Conservation (phyloP, 1,140 invertebrate species). For the Trinorchestia longiramus region DNA sequence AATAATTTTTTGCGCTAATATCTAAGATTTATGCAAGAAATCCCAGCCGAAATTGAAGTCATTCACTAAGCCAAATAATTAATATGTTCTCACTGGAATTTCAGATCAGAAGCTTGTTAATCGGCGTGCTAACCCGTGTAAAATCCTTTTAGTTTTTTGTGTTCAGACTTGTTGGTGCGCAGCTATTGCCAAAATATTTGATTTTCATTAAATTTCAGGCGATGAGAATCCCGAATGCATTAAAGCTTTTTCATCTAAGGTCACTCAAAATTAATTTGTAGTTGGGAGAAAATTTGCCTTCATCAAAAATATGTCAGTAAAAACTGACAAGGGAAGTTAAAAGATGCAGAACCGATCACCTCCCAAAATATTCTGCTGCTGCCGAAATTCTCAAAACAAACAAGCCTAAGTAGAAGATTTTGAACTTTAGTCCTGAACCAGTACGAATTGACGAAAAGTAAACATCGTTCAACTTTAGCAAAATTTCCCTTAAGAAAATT, state of each 20-base stretch:
- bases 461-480: no score
- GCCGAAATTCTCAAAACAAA: not conserved
- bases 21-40: not conserved
- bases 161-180: not conserved
- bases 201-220: not conserved
- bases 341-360: not conserved
- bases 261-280: not conserved
- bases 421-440: not conserved
- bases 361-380: not conserved
- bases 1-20: not conserved
- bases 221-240: not conserved
- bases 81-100: not conserved
- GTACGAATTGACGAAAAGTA: not conserved
- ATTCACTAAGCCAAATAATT: not conserved
- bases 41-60: not conserved
- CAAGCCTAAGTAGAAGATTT: not conserved
- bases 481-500: no score
- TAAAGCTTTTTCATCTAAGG: not conserved
- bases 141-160: not conserved
- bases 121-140: not conserved
- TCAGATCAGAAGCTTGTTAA: not conserved
- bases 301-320: not conserved
- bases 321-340: not conserved
- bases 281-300: not conserved
- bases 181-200: not conserved